Percentiles rank a stretch among this genome's conserved stretches.
phyloP scores from a whole-genome alignment of 2,797 vertebrate genomes.

The Peromyscus aztecus region DNA sequence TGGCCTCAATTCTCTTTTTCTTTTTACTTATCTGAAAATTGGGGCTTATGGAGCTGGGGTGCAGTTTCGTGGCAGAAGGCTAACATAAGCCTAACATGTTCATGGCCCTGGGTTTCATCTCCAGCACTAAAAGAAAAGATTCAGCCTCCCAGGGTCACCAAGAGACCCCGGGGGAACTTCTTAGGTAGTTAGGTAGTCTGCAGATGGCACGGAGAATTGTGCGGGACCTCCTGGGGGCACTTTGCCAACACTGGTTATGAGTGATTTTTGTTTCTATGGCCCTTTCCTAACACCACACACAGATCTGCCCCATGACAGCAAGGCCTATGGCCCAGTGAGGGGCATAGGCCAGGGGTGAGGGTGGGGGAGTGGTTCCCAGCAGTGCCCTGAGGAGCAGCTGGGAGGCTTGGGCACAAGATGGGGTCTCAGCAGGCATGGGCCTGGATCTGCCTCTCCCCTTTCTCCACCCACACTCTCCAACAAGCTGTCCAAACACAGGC shows the following conservation, averaged over 20 bases:
- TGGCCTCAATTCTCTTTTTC: not conserved
- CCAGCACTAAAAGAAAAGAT: not conserved
- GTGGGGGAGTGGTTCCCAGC: not conserved
- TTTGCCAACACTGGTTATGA: not conserved
- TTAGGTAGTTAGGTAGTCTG: not conserved
- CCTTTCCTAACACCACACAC: not conserved
- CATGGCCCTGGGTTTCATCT: not conserved
- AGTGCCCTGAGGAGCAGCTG: not conserved
- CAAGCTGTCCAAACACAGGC: constrained; percentile 96
- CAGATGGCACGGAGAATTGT: not conserved
- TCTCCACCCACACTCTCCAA: constrained; percentile 79
- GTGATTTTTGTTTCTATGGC: not conserved
- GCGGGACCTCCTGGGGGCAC: not conserved
- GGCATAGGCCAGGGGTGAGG: not conserved
- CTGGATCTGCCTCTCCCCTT: constrained; percentile 71
- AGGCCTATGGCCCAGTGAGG: not conserved
- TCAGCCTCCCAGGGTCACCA: not conserved
- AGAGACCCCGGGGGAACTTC: not conserved
- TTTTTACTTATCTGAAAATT: not conserved
- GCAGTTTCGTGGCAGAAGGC: not conserved
- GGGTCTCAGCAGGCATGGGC: not conserved
- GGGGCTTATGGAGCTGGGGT: not conserved
- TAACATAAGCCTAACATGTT: not conserved
- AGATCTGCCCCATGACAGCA: not conserved
- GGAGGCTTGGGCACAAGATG: not conserved